phyloP scores from a whole-genome alignment of 2,113 vertebrate species.

The Emydura subglobosa region DNA sequence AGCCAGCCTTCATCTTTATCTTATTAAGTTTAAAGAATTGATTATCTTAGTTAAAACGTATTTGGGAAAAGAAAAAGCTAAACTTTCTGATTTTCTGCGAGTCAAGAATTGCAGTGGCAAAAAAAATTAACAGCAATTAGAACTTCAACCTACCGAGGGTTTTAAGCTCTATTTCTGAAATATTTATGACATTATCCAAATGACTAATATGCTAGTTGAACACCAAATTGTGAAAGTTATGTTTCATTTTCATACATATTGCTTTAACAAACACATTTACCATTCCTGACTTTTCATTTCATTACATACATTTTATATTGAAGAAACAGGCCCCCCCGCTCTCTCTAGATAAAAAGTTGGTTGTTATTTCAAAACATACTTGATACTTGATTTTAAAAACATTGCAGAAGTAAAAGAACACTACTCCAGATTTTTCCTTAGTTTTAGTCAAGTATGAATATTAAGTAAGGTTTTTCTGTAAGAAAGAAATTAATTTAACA shows the following conservation, averaged over 20 bases:
- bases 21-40: neutral
- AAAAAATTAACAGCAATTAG: neutral
- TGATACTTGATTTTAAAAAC: neutral
- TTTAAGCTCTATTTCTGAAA: neutral
- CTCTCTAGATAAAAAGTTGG: neutral
- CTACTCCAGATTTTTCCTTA: neutral
- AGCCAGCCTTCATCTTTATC: neutral
- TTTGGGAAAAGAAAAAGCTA: no score
- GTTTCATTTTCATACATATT: neutral
- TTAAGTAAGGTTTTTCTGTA: neutral
- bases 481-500: neutral
- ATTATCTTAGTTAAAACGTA: neutral
- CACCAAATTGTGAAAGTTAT: neutral
- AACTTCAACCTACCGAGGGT: neutral
- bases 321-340: neutral
- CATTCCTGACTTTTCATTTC: neutral
- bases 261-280: neutral
- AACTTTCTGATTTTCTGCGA: no score
- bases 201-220: neutral
- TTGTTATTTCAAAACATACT: neutral
- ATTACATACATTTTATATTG: neutral
- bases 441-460: neutral
- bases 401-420: neutral
- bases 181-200: neutral
- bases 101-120: neutral